phyloP scores from a whole-genome alignment of 2,888 invertebrate genomes.

The Tromatobia lineatoria region DNA sequence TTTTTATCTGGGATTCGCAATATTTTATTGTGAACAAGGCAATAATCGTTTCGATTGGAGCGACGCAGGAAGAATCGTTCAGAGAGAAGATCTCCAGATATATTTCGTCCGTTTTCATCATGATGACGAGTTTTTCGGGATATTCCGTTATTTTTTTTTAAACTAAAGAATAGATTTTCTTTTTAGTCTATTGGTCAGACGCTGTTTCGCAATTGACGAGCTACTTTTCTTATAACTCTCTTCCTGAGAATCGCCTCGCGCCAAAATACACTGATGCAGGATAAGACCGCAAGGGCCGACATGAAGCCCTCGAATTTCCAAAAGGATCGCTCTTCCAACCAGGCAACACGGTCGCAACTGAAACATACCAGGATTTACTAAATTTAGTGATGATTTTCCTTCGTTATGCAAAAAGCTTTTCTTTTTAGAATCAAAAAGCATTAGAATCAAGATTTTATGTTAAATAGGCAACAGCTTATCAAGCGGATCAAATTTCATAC shows the following conservation, averaged over 20 bases:
- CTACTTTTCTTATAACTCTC: conserved; percentile 82
- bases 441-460: too few relatives aligned
- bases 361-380: conserved; percentile 77
- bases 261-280: conserved; percentile 85
- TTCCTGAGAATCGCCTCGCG: conserved; percentile 82
- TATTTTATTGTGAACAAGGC: conserved; percentile 88
- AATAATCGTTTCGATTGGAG: conserved; percentile 89
- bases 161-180: background rate
- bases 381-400: background rate
- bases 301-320: conserved; percentile 93
- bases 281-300: conserved; percentile 89
- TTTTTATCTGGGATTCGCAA: conserved; percentile 86
- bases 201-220: conserved; percentile 81
- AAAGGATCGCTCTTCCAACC: conserved; percentile 93
- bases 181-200: conserved; percentile 64
- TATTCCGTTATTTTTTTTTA: background rate
- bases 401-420: background rate
- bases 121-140: conserved; percentile 35
- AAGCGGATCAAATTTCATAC: too few relatives aligned
- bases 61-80: conserved; percentile 75
- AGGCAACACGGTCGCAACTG: conserved; percentile 94
- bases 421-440: too few relatives aligned
- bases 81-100: conserved; percentile 80
- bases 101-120: conserved; percentile 76
- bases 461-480: too few relatives aligned